Conservation (phyloP, 2,113 vertebrate species). For the Fulica atra region DNA sequence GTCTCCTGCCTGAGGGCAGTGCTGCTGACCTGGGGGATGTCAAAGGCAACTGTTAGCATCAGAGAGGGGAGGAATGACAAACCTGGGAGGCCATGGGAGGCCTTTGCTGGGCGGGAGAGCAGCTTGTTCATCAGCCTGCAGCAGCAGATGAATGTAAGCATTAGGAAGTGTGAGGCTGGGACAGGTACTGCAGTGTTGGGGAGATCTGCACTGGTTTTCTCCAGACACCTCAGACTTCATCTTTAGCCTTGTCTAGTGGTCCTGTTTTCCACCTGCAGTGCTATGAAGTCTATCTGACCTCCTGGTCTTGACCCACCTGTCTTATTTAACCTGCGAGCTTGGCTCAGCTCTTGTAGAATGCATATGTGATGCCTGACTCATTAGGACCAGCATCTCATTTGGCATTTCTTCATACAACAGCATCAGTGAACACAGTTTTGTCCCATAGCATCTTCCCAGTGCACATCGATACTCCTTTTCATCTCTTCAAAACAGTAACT, state of each 20-base stretch:
- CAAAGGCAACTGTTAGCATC: background rate
- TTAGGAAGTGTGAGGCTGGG: background rate
- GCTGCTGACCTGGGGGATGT: background rate
- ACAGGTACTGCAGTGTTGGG: accelerated
- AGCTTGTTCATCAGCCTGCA: background rate
- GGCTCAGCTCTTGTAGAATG: background rate
- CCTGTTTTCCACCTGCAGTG: background rate
- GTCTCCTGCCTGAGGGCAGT: background rate
- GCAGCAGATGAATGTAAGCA: background rate
- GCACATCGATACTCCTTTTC: background rate
- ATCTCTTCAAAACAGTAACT: background rate
- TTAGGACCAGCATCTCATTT: background rate
- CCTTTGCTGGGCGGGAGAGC: background rate
- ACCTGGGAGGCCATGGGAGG: background rate
- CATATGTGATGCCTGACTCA: background rate
- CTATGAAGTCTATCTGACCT: background rate
- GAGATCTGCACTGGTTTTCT: background rate
- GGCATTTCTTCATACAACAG: background rate
- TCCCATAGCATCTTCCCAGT: background rate
- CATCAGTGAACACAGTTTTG: background rate
- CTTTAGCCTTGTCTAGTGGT: background rate
- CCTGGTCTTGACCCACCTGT: background rate
- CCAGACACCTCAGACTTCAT: background rate
- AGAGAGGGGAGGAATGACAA: background rate
- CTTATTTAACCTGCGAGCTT: background rate